These are phyloP conservation scores for Odontocolon sp. DNA, from an alignment of 2,888 invertebrate species.

Conservation along the genomic window DNA sequence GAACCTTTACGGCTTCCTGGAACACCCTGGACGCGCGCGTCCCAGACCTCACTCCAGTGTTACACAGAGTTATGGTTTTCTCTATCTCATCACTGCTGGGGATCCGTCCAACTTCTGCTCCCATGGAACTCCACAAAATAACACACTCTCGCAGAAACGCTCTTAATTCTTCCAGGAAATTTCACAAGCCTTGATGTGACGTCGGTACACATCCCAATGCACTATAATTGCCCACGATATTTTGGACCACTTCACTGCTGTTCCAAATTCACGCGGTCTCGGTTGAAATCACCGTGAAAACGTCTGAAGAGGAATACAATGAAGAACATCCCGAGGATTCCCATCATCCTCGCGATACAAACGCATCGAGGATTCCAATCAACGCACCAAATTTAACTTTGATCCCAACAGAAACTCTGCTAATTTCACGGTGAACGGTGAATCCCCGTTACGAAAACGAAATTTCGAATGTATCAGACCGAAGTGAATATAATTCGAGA, in stretches of 20 bases:
- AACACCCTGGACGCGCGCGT: constrained; percentile 30
- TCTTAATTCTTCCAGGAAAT: constrained; percentile 39
- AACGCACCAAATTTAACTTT: background rate
- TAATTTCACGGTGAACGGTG: constrained; percentile 41
- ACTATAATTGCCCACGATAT: constrained; percentile 1
- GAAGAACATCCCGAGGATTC: background rate
- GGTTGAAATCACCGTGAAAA: background rate
- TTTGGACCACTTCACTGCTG: background rate
- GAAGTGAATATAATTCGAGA: background rate
- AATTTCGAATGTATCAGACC: background rate
- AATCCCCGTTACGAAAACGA: constrained; percentile 10
- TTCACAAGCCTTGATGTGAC: background rate
- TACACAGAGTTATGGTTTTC: constrained; percentile 49
- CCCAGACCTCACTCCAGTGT: constrained; percentile 18
- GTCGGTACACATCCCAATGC: background rate
- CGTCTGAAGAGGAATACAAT: background rate
- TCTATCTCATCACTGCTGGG: constrained; percentile 42
- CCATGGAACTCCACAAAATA: constrained; percentile 38
- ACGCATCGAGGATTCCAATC: background rate
- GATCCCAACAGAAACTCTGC: constrained; percentile 10
- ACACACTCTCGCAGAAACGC: background rate
- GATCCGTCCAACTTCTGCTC: constrained; percentile 35
- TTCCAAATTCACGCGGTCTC: background rate
- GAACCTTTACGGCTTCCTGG: constrained; percentile 54
- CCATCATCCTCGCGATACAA: background rate